phyloP scores from a whole-genome alignment of 1,140 invertebrate species.

The Helicoverpa zea region DNA sequence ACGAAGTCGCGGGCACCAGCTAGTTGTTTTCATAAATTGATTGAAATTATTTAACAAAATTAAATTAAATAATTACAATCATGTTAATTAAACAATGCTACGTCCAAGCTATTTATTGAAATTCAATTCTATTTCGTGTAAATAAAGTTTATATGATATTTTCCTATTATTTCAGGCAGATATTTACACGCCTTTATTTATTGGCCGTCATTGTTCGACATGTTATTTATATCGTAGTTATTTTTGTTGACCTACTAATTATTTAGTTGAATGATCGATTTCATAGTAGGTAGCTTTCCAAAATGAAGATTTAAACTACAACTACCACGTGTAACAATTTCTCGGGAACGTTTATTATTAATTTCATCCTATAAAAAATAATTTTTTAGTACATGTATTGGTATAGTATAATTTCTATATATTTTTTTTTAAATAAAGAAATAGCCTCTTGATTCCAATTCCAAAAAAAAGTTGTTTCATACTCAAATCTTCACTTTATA shows the following conservation, averaged over 20 bases:
- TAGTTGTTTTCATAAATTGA: neutral
- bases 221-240: neutral
- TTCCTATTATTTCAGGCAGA: neutral
- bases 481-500: neutral
- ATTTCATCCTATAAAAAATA: too few species aligned
- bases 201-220: neutral
- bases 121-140: too few species aligned
- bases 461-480: neutral
- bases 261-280: neutral
- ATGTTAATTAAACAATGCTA: neutral
- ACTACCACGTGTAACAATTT: too few species aligned
- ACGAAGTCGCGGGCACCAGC: too few species aligned
- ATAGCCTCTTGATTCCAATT: too few species aligned
- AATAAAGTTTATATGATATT: neutral
- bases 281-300: too few species aligned
- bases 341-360: too few species aligned
- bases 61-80: slow-evolving; percentile 8
- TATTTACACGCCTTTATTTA: neutral
- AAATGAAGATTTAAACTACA: too few species aligned
- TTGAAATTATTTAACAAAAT: neutral
- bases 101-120: too few species aligned
- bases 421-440: neutral
- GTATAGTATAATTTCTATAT: too few species aligned
- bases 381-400: too few species aligned
- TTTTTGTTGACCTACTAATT: neutral